Base-by-base conservation (phyloP, 2,888 invertebrate species). In the Drosophila tripunctata region DNA sequence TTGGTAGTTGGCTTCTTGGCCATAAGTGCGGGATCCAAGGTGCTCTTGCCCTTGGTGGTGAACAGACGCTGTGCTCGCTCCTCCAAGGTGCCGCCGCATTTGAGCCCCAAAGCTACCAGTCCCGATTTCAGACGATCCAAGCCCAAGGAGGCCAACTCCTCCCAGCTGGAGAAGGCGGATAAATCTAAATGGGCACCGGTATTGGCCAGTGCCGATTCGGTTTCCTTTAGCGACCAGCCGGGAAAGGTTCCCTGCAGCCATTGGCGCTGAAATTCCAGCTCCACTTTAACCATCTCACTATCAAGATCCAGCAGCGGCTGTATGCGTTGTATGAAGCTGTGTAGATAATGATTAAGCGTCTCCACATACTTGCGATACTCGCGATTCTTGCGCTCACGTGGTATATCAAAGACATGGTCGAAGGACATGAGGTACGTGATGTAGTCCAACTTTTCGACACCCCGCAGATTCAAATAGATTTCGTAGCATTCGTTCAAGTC, bases 71-170 rank as follows among this genome's bases (percentile, higher is more conserved):
- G 97, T 0, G 99, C 99, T 80, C 99, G 93, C 92, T 99, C 99
- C 92, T 99, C 98, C 50, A 99, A 92, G 4, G 99, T 99, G 1
- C 99, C 99, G 57, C 99, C 99, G 92, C 99, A 99, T 92, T 99
- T 99, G 1, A 99, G 93, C 0, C 98, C 98, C 14, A 99, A 92
- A 3, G 99, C 99, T 95, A 99, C 96, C 10, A 99, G 92, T 0
- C 99, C 99, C 0, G 98, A 98, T 91, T 99, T 99, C 31, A 99
- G 93, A 89, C 99, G 94, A 92, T 99, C 99, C 77, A 99, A 92
- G 15, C 99, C 99, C 2, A 99, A 93, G 0, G 99, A 98, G 0
- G 99, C 99, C 68, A 99, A 92, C 92, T 99, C 99, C 92, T 98
- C 97, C 95, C 97, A 96, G 15, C 98, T 98, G 0, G 98, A 98